Base-by-base conservation (phyloP, 1,140 invertebrate species). In the Dreissena rostriformis region DNA sequence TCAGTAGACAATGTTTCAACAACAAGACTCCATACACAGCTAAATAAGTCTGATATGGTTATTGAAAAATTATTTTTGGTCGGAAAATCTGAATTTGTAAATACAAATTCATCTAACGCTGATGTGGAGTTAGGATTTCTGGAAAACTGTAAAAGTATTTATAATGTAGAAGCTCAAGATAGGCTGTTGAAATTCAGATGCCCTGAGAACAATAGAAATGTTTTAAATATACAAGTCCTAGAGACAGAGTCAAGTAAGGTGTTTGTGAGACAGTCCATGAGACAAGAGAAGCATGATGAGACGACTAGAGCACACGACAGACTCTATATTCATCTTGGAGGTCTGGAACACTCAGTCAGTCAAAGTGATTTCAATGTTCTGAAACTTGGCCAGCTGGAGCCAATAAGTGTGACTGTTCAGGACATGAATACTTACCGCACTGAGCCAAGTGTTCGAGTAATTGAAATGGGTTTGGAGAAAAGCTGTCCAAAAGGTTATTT, bases 291-390 rank as follows among this genome's bases (percentile, higher is more conserved):
- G 63, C n/a, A 15, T 19, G 15, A 11, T 53, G 26, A 24, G 15
- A 26, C 0, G 66, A 26, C 14, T 55, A n/a, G 22, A 0, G 53
- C 29, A 6, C 5, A 26, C 26, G 76, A 78, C 51, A 78, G 52
- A 52, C 14, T 78, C 39, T 78, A 53, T 24, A 66, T 78, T 53
- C 65, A 78, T n/a, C 76, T 78, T 52, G 76, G 66, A 26, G 76
- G 76, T 53, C 55, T 78, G 19, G 17, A 26, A 53, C 39, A 53
- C 24, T 26, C 55, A 24, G 19, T 24, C 22, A 10, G 7, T 14
- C 19, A 6, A 10, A 49, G 68, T 11, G 22, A 51, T 67, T 24
- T 26, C 0, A 4, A 68, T 67, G 19, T 51, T 24, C 57, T 61
- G 57, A 61, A 61, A n/a, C 17, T 61, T n/a, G 22, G 22, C 57